Evolutionary conservation across 2,888 invertebrate species (phyloP).

Genomic region (Xiphydria camelus): DNA sequence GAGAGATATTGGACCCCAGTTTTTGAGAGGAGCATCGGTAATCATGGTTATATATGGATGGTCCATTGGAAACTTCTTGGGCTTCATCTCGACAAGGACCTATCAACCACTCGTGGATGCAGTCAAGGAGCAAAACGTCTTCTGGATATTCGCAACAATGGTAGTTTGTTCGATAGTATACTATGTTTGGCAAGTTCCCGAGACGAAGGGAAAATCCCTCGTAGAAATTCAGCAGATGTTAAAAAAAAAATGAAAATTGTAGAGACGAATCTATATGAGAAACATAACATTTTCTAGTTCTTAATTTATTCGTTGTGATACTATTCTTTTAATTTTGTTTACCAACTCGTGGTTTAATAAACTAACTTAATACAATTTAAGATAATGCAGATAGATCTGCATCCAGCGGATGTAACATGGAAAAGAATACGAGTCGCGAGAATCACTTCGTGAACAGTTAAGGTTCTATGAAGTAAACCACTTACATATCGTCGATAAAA

Average conservation of each 20-base stretch:
- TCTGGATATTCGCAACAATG: constrained; percentile 32
- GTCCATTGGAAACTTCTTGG: neutral
- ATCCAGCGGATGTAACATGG: neutral
- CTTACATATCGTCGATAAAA: too few relatives aligned
- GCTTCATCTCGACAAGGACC: constrained; percentile 34
- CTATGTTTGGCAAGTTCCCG: neutral
- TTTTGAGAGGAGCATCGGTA: constrained; percentile 40
- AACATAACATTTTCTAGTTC: too few relatives aligned
- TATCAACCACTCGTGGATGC: constrained; percentile 39
- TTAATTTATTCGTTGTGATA: too few relatives aligned
- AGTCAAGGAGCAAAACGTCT: constrained; percentile 33
- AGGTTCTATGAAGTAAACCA: neutral
- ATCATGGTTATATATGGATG: constrained; percentile 4
- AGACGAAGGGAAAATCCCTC: neutral
- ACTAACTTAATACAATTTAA: too few relatives aligned
- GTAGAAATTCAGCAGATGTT: neutral
- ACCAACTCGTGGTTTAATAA: too few relatives aligned
- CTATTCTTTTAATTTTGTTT: too few relatives aligned
- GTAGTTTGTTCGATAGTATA: too few relatives aligned
- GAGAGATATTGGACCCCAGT: constrained; percentile 39
- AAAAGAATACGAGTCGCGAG: neutral
- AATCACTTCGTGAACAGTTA: neutral
- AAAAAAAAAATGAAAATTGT: too few relatives aligned
- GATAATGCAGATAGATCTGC: neutral
- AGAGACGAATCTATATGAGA: too few relatives aligned